Evolutionary conservation across 2,888 invertebrate genomes (phyloP).

Genomic region (Leptopterna dolabrata): DNA sequence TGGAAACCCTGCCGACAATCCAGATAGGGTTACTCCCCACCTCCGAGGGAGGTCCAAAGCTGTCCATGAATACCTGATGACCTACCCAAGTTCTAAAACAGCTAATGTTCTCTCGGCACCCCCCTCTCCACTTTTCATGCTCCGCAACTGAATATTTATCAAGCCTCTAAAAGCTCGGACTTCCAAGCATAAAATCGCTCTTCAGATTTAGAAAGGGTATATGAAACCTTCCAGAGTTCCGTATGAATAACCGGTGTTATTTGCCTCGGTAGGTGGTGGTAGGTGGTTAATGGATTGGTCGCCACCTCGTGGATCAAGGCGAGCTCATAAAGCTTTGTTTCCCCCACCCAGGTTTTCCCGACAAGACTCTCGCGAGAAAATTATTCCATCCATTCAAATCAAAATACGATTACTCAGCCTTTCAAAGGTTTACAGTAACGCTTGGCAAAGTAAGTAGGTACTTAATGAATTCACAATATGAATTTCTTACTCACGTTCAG

Average conservation of each 20-base stretch:
- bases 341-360: background rate
- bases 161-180: slow-evolving; percentile 52
- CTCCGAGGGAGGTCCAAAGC: background rate
- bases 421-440: too few species aligned
- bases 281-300: background rate
- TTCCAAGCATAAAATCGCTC: slow-evolving; percentile 42
- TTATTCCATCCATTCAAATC: too few species aligned
- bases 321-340: background rate
- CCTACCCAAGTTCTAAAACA: slow-evolving; percentile 34
- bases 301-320: background rate
- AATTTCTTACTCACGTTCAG: too few species aligned
- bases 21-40: background rate
- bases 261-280: background rate
- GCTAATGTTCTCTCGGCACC: slow-evolving; percentile 26
- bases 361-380: too few species aligned
- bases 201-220: slow-evolving; percentile 30
- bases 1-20: background rate
- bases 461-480: too few species aligned
- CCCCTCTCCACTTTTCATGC: background rate
- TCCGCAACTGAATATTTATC: slow-evolving; percentile 45
- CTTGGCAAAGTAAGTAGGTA: too few species aligned
- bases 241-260: background rate
- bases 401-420: too few species aligned
- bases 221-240: background rate
- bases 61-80: slow-evolving; percentile 46